Evolutionary conservation across 2,113 vertebrate species (phyloP), one percentile per base, ranked within the genome.

Genomic region (Rhea pennata): DNA sequence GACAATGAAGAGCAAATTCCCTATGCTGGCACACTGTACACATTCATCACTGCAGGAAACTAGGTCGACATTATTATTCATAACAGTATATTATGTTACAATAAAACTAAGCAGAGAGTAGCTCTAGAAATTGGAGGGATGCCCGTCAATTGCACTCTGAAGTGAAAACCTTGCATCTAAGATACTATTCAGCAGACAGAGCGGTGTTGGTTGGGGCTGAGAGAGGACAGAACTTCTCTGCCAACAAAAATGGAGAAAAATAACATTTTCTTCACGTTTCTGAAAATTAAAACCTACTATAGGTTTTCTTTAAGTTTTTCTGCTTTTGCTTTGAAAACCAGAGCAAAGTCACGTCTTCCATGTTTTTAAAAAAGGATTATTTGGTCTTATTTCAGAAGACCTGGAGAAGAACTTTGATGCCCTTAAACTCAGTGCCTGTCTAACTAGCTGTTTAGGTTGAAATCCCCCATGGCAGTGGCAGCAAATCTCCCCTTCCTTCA

Each of bases 81-180:
- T 92, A 87, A 93, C 84, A 91, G 50, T 73, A 20, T 53, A 88
- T 94, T 95, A 83, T 76, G 39, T 95, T 96, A 83, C 76, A 84
- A 85, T 70, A 44, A 83, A 94, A 84, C 61, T 85, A 88, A 85
- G 62, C 50, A 77, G 79, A 94, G 65, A 9, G 64, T 81, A 80
- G 82, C 62, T 84, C 39, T 74, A 59, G 40, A 77, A 69, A 53
- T 69, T 89, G 91, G 65, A 95, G 67, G 31, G 39, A 74, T 93
- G 67, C 66, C 93, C 4, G 1, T 77, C 70, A 74, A n/a, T 75
- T 88, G 69, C 5, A 5, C 72, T 91, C 69, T 27, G 78, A 75
- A 96, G 71, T 91, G 48, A 65, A 94, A 58, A 29, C 21, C 40
- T 91, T 91, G 15, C 70, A 53, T 91, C 50, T 69, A 33, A 77